Base-by-base conservation (phyloP, 2,113 vertebrate species). In the Ia io region DNA sequence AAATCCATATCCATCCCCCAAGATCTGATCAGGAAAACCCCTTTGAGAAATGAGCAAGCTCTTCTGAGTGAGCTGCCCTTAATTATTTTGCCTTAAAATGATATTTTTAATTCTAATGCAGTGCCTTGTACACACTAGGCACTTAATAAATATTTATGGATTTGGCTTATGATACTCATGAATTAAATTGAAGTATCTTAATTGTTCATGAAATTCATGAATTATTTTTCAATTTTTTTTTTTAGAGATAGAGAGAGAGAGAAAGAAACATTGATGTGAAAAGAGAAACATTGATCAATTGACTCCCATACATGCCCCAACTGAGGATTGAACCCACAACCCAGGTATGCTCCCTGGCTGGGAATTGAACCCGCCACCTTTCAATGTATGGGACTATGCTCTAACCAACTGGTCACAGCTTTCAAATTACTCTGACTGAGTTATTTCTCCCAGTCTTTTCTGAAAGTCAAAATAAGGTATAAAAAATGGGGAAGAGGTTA, bases 131-230 rank as follows among this genome's bases (percentile, higher is more conserved):
- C 14, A 56, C 53, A 67, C 1, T 3, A 77, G 71, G 28, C 13
- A 84, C 59, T 94, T 97, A 71, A 73, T 77, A 96, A 90, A 93
- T 71, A 70, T 53, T 71, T 53, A 30, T 86, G 70, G 61, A 51
- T 69, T 94, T 65, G 20, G 40, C 47, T 95, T 85, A 28, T 86
- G 49, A 53, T 70, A 44, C 7, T 79, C 35, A 67, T 82, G 70
- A n/a, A 70, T 65, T 94, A 82, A 30, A 82, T 47, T 61, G 18
- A 92, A 84, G 53, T 65, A 71, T 86, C 23, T 83, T 76, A 85
- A 74, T 86, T 89, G 70, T 44, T 80, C 0, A 30, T 40, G 30
- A 87, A 22, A 74, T 44, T 84, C 1, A 30, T 40, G 30, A 84
- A 22, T 84, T 79, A 16, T 37, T 85, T 95, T 91, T 90, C 22